These are phyloP conservation scores for Pseudolycoriella hygida DNA, from an alignment of 2,888 invertebrate genomes.

Conservation along the genomic window DNA sequence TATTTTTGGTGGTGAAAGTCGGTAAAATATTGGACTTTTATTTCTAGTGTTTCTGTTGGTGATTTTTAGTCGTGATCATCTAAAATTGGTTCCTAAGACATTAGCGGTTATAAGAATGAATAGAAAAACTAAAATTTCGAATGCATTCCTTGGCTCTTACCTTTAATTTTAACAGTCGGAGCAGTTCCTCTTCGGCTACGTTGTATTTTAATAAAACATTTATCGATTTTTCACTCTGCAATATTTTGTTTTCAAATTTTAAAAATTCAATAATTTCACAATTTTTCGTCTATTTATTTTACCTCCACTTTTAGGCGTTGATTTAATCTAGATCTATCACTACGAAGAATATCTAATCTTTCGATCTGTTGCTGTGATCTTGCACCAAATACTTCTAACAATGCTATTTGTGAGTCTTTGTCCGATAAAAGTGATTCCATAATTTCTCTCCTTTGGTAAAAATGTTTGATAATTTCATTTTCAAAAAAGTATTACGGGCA, in stretches of 20 bases:
- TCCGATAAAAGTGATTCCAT: constrained; percentile 69
- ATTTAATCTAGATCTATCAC: constrained; percentile 51
- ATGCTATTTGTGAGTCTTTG: constrained; percentile 73
- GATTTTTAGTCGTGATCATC: constrained; percentile 8
- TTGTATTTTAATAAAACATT: constrained; percentile 5
- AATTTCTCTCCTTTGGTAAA: constrained; percentile 52
- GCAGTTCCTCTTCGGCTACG: constrained; percentile 7
- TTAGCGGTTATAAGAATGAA: not conserved
- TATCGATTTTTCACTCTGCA: constrained; percentile 8
- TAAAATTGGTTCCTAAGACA: constrained; percentile 8
- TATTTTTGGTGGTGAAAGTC: too few species aligned
- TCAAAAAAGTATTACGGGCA: not conserved
- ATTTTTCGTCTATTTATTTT: constrained; percentile 9
- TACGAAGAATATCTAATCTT: constrained; percentile 46
- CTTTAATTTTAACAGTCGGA: constrained; percentile 7
- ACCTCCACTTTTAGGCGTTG: constrained; percentile 56
- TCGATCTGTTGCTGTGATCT: constrained; percentile 43
- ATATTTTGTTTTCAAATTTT: not conserved
- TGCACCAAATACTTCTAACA: constrained; percentile 58
- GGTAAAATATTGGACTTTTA: too few species aligned
- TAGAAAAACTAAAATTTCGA: not conserved
- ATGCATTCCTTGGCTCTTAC: constrained; percentile 4
- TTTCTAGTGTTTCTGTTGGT: too few species aligned
- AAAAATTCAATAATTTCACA: not conserved
- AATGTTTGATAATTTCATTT: not conserved